Evolutionary conservation across 2,888 invertebrate genomes (phyloP).

Genomic region (Drosophila pseudotakahashii): DNA sequence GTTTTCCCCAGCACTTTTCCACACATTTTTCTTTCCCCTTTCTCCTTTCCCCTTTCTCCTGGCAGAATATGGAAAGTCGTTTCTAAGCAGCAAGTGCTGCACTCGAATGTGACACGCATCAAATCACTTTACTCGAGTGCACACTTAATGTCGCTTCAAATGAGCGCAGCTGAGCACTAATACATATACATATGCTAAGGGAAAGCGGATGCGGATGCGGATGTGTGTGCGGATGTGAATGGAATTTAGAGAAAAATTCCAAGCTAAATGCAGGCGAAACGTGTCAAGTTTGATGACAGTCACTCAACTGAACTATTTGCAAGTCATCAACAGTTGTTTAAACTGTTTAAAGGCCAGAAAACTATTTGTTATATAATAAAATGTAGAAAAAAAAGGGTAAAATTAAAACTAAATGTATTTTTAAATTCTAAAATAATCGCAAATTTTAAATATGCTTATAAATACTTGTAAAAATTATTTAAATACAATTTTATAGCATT

Average conservation of each 20-base stretch:
- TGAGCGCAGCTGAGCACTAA: conserved; percentile 30
- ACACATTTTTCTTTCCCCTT: background rate
- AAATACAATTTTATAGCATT: too few relatives aligned
- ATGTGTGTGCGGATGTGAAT: background rate
- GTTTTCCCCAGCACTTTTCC: background rate
- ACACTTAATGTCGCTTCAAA: conserved; percentile 53
- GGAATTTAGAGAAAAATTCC: background rate
- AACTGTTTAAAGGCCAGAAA: background rate
- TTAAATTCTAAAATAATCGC: too few relatives aligned
- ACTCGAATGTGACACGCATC: conserved; percentile 61
- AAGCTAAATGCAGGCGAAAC: background rate
- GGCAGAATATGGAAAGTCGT: conserved; percentile 8
- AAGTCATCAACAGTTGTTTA: background rate
- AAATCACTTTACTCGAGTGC: conserved; percentile 61
- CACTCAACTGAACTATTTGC: conserved; percentile 1
- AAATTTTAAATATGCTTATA: too few relatives aligned
- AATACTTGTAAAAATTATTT: too few relatives aligned
- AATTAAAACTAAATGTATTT: background rate
- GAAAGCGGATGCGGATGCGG: conserved; percentile 1
- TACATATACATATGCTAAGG: conserved; percentile 14
- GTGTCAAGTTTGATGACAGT: conserved; percentile 15
- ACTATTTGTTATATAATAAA: background rate
- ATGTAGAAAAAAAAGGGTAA: background rate
- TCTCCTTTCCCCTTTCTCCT: background rate
- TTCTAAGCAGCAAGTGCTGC: conserved; percentile 45